A percentile compares a stretch with the other conserved stretches of the same genome.
These are phyloP conservation scores for Tetrao urogallus DNA, from an alignment of 2,113 vertebrate genomes.

Conservation along the genomic window DNA sequence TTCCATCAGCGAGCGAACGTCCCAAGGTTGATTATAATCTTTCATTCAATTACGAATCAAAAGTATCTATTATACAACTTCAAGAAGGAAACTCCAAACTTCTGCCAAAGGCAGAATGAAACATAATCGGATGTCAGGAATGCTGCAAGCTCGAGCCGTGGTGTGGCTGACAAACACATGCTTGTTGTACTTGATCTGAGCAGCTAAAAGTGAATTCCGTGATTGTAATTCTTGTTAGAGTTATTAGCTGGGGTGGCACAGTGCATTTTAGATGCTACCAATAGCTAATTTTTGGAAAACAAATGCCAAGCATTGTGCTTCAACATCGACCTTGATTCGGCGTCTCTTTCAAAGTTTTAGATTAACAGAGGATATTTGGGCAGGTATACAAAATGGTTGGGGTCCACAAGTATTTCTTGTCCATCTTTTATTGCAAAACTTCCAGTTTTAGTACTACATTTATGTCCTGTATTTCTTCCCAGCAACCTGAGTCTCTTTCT, in stretches of 20 bases:
- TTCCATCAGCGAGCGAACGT: conserved; percentile 43
- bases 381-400: not conserved
- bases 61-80: conserved; percentile 54
- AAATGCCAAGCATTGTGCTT: conserved; percentile 30
- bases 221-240: not conserved
- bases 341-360: rapidly evolving
- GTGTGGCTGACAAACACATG: not conserved
- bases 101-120: conserved; percentile 52
- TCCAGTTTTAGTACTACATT: not conserved
- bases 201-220: conserved; percentile 29
- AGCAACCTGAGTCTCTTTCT: not conserved
- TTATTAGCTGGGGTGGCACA: not conserved
- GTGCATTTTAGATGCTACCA: conserved; percentile 33
- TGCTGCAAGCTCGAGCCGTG: not conserved
- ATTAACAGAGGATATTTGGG: conserved; percentile 7
- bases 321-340: conserved; percentile 11
- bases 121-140: not conserved
- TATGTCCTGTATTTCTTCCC: not conserved
- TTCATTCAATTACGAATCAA: conserved; percentile 58
- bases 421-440: not conserved
- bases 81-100: conserved; percentile 44
- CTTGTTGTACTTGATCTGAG: conserved; percentile 3
- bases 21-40: conserved; percentile 61
- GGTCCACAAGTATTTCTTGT: not conserved
- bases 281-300: conserved; percentile 42